Conservation (phyloP, 1,140 invertebrate species). For the Elymnias hypermnestra region DNA sequence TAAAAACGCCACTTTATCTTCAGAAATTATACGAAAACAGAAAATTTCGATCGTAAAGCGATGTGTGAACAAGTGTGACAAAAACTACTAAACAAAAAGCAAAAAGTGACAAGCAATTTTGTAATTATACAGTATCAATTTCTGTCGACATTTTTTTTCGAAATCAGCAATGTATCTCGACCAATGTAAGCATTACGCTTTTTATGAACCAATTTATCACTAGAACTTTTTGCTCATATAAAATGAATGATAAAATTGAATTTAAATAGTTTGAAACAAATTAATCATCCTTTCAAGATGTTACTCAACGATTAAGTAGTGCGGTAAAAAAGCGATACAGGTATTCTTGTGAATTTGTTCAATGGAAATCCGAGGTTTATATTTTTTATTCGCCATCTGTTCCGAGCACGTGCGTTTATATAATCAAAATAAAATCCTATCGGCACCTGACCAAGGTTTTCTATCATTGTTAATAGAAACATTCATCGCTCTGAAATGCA, state of each 20-base stretch:
- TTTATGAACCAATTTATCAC: neutral
- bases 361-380: conserved; percentile 1
- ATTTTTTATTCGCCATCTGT: conserved; percentile 21
- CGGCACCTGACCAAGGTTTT: conserved; percentile 38
- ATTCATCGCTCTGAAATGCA: conserved; percentile 38
- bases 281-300: conserved; percentile 1
- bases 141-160: no score
- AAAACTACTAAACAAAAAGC: no score
- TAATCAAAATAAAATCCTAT: conserved; percentile 45
- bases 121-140: no score
- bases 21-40: no score
- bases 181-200: neutral
- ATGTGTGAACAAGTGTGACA: no score
- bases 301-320: neutral
- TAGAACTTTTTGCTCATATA: conserved; percentile 1
- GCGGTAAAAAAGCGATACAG: conserved; percentile 4
- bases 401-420: conserved; percentile 32
- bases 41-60: no score
- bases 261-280: neutral
- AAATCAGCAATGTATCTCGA: neutral
- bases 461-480: conserved; percentile 46
- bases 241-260: conserved; percentile 2
- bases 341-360: conserved; percentile 1
- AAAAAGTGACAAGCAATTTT: no score
- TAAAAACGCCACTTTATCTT: no score